Percentiles rank a stretch among this genome's conserved stretches.
Conservation (phyloP, 2,888 invertebrate genomes). For the Drosophila putrida region DNA sequence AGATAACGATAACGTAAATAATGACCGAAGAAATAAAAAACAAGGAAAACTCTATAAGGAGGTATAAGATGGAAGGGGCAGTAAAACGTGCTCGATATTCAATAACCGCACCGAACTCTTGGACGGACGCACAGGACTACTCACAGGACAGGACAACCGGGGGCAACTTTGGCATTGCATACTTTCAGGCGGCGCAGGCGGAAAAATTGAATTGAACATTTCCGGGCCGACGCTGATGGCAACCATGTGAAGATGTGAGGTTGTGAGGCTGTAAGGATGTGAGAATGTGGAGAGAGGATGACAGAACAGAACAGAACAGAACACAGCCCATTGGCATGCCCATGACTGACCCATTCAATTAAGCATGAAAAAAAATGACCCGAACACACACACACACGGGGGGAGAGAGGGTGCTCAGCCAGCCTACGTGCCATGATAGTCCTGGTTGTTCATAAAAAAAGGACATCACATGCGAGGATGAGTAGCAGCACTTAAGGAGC, state of each 20-base stretch:
- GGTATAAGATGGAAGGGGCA: background rate
- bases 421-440: constrained; percentile 61
- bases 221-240: constrained; percentile 65
- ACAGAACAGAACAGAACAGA: constrained; percentile 14
- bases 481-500: constrained; percentile 81
- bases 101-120: constrained; percentile 64
- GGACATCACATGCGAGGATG: constrained; percentile 67
- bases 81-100: constrained; percentile 74
- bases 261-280: background rate
- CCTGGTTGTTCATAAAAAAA: constrained; percentile 52
- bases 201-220: constrained; percentile 78
- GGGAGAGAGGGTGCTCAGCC: constrained; percentile 7
- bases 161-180: constrained; percentile 6
- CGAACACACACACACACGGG: constrained; percentile 23
- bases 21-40: constrained; percentile 54
- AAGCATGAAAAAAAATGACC: constrained; percentile 82
- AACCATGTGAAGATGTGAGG: constrained; percentile 54
- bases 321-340: constrained; percentile 73
- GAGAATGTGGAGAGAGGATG: constrained; percentile 2
- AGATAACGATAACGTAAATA: constrained; percentile 81
- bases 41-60: background rate
- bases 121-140: constrained; percentile 7
- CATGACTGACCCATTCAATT: constrained; percentile 85
- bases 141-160: constrained; percentile 21
- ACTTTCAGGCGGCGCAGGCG: constrained; percentile 28